phyloP scores from a whole-genome alignment of 1,140 invertebrate species.

The Megalopta genalis region DNA sequence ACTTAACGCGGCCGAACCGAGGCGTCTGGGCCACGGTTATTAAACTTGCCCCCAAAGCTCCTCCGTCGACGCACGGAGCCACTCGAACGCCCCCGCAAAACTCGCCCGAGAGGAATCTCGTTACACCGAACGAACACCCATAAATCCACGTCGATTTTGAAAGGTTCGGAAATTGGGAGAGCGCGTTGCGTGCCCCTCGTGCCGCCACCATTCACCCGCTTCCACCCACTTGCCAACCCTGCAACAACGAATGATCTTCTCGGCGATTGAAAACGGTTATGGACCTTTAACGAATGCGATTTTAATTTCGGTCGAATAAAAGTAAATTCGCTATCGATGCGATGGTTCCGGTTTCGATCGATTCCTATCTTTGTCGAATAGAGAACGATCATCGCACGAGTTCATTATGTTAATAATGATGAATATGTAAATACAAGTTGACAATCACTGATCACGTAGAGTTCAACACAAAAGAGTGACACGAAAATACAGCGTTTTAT shows the following conservation, averaged over 20 bases:
- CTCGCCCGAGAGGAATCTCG: constrained; percentile 56
- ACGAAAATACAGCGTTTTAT: too few species aligned
- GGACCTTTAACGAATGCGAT: too few species aligned
- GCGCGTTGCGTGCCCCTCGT: constrained; percentile 31
- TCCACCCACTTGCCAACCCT: neutral
- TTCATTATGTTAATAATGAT: too few species aligned
- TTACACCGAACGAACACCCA: constrained; percentile 54
- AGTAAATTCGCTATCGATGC: too few species aligned
- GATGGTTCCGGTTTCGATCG: too few species aligned
- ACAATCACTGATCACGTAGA: too few species aligned
- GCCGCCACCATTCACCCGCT: neutral
- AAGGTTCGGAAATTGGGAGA: constrained; percentile 65
- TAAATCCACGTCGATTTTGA: constrained; percentile 65
- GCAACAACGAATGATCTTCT: neutral
- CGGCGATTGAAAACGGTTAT: too few species aligned
- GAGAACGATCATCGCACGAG: too few species aligned
- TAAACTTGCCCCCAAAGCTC: neutral
- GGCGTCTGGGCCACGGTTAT: neutral
- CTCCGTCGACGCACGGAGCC: neutral
- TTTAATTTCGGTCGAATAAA: too few species aligned
- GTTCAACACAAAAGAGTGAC: too few species aligned
- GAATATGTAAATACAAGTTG: too few species aligned
- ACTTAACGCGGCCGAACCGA: constrained; percentile 1
- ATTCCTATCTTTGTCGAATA: too few species aligned
- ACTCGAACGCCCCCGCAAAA: constrained; percentile 35